phyloP scores from a whole-genome alignment of 2,888 invertebrate genomes.

The Thymelicus acteon region DNA sequence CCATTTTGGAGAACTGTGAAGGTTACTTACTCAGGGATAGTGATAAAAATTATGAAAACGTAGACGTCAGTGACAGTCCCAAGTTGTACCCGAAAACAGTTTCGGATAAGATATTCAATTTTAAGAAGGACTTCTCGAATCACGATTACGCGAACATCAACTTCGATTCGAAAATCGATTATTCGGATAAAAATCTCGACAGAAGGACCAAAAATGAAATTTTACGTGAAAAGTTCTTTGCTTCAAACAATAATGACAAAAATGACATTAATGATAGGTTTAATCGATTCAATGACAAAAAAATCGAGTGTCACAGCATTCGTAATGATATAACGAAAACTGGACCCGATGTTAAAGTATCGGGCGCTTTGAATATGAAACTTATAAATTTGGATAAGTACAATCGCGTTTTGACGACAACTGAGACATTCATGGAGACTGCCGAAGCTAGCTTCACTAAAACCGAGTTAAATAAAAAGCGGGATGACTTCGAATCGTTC shows the following conservation, averaged over 20 bases:
- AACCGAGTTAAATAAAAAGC: slow-evolving; percentile 58
- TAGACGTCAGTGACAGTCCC: slow-evolving; percentile 49
- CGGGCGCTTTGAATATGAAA: slow-evolving; percentile 75
- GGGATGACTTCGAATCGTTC: slow-evolving; percentile 73
- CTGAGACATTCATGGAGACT: slow-evolving; percentile 70
- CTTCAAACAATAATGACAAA: slow-evolving; percentile 57
- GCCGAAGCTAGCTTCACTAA: slow-evolving; percentile 75
- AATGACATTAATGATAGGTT: slow-evolving; percentile 68
- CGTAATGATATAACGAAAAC: slow-evolving; percentile 71
- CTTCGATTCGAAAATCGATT: slow-evolving; percentile 49
- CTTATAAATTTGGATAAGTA: slow-evolving; percentile 72
- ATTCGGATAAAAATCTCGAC: slow-evolving; percentile 50
- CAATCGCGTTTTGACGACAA: slow-evolving; percentile 73
- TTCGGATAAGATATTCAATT: slow-evolving; percentile 71
- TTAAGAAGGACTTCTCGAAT: slow-evolving; percentile 75
- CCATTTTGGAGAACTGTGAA: slow-evolving; percentile 63
- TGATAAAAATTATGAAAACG: slow-evolving; percentile 37
- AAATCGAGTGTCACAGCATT: slow-evolving; percentile 78
- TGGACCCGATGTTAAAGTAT: slow-evolving; percentile 69
- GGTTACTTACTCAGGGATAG: slow-evolving; percentile 48
- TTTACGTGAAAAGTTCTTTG: slow-evolving; percentile 70
- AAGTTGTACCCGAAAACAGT: slow-evolving; percentile 68
- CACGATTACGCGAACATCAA: slow-evolving; percentile 74
- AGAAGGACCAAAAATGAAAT: slow-evolving; percentile 69
- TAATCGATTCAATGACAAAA: slow-evolving; percentile 65